phyloP scores from a whole-genome alignment of 2,113 vertebrate species.

The Papio anubis region DNA sequence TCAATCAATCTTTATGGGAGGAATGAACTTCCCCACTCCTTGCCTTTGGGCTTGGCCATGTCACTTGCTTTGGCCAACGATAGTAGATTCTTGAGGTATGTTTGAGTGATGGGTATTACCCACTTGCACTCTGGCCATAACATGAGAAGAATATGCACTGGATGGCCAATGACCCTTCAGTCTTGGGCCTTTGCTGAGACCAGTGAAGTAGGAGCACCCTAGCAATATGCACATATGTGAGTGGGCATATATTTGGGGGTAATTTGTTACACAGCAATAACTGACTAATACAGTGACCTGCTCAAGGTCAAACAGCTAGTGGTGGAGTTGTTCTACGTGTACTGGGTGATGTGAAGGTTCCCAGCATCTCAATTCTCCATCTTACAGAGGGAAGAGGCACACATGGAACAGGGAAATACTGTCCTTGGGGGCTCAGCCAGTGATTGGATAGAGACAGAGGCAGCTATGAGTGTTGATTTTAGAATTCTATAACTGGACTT shows the following conservation, averaged over 20 bases:
- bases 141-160: not conserved
- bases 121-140: not conserved
- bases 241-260: not conserved
- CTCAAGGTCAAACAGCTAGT: not conserved
- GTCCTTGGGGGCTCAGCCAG: not conserved
- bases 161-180: not conserved
- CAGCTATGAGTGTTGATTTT: not conserved
- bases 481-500: not conserved
- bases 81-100: not conserved
- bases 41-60: not conserved
- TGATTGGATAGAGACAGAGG: not conserved
- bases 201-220: not conserved
- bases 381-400: not conserved
- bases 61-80: not conserved
- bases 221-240: accelerated
- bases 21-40: not conserved
- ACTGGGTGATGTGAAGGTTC: not conserved
- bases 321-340: not conserved
- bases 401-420: not conserved
- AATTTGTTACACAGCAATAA: not conserved
- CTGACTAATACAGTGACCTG: not conserved
- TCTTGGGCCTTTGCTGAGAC: not conserved
- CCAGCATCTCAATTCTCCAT: not conserved
- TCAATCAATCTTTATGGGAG: not conserved
- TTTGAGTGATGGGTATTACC: not conserved